A percentile compares a stretch with the other conserved stretches of the same genome.
Evolutionary conservation across 2,797 vertebrate genomes (phyloP).

Genomic region (Helostoma temminkii): DNA sequence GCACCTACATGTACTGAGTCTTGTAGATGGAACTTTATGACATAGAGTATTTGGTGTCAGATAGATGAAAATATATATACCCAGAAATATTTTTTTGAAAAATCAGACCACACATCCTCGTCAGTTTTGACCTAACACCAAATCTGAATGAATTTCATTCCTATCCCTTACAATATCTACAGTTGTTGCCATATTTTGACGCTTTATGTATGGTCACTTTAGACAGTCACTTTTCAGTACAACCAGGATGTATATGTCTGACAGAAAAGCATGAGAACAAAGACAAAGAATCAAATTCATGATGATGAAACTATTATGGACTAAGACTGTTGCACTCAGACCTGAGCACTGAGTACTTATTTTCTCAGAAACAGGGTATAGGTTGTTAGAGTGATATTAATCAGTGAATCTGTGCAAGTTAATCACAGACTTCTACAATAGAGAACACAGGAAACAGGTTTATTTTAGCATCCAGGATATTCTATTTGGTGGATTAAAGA

Average conservation of each 20-base stretch:
- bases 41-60: neutral
- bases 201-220: neutral
- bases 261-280: constrained; percentile 14
- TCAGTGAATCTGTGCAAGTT: neutral
- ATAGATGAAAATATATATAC: neutral
- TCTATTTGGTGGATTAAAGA: constrained; percentile 1
- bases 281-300: constrained; percentile 9
- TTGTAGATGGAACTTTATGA: neutral
- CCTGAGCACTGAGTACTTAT: neutral
- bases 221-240: constrained; percentile 20
- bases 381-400: constrained; percentile 2
- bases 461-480: constrained; percentile 5
- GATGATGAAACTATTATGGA: constrained; percentile 5
- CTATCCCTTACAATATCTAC: neutral
- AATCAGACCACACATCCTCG: neutral
- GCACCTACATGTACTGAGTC: neutral
- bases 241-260: constrained; percentile 4
- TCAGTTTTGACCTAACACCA: constrained; percentile 3
- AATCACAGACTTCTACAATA: constrained; percentile 6
- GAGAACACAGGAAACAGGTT: constrained; percentile 1
- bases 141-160: constrained; percentile 7
- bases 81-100: neutral
- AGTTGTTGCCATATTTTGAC: neutral
- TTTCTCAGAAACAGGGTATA: neutral
- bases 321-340: neutral